Evolutionary conservation across 1,140 invertebrate species (phyloP).

Genomic region (Pseudobourletiella spinata): DNA sequence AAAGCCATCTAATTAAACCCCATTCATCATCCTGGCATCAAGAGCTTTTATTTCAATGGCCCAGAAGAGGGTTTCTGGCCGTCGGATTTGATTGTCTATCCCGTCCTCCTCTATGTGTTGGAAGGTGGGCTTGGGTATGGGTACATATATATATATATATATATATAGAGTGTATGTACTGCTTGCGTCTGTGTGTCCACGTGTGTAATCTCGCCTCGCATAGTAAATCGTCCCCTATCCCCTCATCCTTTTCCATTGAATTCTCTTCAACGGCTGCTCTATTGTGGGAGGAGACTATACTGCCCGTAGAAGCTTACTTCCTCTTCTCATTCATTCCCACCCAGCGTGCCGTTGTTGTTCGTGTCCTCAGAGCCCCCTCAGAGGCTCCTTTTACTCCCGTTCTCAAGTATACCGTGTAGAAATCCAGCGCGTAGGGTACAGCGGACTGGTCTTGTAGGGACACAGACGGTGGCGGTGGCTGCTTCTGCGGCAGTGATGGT

Average conservation of each 20-base stretch:
- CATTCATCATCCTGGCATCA: constrained; percentile 1
- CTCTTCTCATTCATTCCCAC: background rate
- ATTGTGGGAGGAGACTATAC: no score
- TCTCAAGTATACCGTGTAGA: background rate
- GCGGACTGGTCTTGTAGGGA: background rate
- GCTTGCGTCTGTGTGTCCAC: no score
- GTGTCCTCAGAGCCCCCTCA: background rate
- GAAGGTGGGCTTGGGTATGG: no score
- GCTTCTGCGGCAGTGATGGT: background rate
- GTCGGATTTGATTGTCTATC: constrained; percentile 1
- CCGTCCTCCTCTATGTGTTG: no score
- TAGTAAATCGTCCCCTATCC: no score
- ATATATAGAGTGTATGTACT: no score
- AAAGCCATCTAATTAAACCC: background rate
- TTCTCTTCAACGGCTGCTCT: no score
- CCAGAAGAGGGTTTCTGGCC: background rate
- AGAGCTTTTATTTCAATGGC: background rate
- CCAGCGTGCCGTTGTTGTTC: no score
- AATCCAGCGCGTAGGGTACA: background rate
- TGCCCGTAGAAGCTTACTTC: background rate
- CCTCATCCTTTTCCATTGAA: no score
- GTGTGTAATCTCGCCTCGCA: no score
- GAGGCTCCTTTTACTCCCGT: background rate
- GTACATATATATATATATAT: no score
- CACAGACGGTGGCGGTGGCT: background rate